phyloP scores from a whole-genome alignment of 2,113 vertebrate genomes.

The Chloropsis hardwickii region DNA sequence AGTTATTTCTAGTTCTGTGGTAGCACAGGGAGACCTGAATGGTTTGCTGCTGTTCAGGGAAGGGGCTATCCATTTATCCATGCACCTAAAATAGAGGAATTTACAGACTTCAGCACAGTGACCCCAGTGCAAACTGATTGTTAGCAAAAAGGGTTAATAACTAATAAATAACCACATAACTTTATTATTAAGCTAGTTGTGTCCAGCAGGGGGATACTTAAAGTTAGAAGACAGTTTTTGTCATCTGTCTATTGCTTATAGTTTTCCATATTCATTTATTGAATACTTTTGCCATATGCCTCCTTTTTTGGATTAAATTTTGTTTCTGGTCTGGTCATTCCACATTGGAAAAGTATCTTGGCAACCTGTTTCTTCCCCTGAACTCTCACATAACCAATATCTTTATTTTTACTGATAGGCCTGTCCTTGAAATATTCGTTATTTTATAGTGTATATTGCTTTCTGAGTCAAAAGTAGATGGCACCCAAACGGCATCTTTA shows the following conservation, averaged over 20 bases:
- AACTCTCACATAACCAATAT: background rate
- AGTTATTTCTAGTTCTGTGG: background rate
- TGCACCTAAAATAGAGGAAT: background rate
- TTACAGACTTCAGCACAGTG: background rate
- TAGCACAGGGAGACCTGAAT: background rate
- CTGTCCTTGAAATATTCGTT: background rate
- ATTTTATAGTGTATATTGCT: background rate
- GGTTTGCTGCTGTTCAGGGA: background rate
- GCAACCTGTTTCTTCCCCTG: background rate
- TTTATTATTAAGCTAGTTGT: background rate
- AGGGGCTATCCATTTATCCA: background rate
- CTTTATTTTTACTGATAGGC: background rate
- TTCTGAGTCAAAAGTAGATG: background rate
- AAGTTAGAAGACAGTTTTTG: background rate
- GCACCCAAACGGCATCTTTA: background rate
- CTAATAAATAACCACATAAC: background rate
- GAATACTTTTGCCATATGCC: background rate
- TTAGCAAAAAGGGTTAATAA: background rate
- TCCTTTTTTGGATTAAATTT: background rate
- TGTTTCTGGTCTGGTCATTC: background rate
- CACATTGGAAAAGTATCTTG: background rate
- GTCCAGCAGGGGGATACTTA: background rate
- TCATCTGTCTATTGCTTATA: background rate
- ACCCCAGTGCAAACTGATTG: background rate
- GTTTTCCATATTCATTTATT: background rate